phyloP scores from a whole-genome alignment of 1,140 invertebrate genomes.

The Achatina immaculata region DNA sequence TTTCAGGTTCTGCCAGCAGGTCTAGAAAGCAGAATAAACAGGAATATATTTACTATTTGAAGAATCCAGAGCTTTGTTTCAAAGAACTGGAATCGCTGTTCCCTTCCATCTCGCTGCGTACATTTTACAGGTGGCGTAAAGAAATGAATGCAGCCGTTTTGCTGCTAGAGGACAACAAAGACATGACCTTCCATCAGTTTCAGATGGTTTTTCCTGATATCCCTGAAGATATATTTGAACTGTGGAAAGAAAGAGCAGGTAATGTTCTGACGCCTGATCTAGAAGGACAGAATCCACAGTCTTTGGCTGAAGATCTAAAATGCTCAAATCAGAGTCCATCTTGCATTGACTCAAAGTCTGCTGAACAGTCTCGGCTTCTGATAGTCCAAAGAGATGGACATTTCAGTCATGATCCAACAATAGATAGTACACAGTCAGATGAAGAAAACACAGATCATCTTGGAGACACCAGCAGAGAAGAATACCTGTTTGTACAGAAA shows the following conservation, averaged over 20 bases:
- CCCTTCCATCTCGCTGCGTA: constrained; percentile 44
- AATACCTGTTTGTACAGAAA: constrained; percentile 38
- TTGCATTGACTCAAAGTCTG: background rate
- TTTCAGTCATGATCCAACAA: background rate
- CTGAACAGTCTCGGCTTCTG: background rate
- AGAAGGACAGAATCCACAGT: background rate
- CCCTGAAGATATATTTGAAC: constrained; percentile 41
- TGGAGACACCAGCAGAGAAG: constrained; percentile 18
- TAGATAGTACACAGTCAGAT: background rate
- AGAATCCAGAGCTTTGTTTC: constrained; percentile 34
- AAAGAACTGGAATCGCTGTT: constrained; percentile 30
- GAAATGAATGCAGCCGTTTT: constrained; percentile 41
- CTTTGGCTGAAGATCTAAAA: background rate
- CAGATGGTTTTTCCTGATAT: constrained; percentile 39
- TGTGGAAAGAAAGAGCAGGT: constrained; percentile 36
- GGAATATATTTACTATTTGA: constrained; percentile 38
- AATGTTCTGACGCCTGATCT: background rate
- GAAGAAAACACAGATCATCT: background rate
- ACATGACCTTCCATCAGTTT: constrained; percentile 30
- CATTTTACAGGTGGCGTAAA: constrained; percentile 49
- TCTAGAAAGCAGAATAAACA: constrained; percentile 39
- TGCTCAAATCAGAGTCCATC: background rate
- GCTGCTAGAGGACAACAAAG: constrained; percentile 33
- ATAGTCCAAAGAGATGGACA: background rate
- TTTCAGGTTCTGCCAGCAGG: background rate